phyloP scores from a whole-genome alignment of 2,797 vertebrate species.

The Tapirus indicus region DNA sequence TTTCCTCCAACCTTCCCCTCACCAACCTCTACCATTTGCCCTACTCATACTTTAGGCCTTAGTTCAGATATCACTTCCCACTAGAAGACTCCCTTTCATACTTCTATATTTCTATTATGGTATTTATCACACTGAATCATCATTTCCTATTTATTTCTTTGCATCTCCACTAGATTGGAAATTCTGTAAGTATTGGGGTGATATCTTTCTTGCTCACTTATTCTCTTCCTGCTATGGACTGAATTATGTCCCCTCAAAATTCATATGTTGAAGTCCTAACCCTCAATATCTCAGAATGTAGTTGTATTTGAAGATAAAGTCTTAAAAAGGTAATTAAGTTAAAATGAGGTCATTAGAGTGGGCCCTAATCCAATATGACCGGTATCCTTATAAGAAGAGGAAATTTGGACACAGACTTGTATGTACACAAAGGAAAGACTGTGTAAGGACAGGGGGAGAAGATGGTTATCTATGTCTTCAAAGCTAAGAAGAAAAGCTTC shows the following conservation, averaged over 20 bases:
- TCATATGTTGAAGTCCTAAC: too few species aligned
- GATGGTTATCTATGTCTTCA: too few species aligned
- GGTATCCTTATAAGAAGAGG: too few species aligned
- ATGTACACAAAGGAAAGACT: not conserved
- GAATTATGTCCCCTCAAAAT: too few species aligned
- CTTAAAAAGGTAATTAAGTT: too few species aligned
- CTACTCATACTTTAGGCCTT: not conserved
- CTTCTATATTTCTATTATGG: not conserved
- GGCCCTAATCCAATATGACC: too few species aligned
- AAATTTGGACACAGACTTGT: not conserved
- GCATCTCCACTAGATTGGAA: not conserved
- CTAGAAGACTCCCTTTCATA: not conserved
- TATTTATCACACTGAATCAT: not conserved
- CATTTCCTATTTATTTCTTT: not conserved
- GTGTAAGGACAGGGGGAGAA: not conserved
- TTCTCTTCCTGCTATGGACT: not conserved
- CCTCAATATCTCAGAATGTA: too few species aligned
- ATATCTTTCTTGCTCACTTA: not conserved
- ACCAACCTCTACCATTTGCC: not conserved
- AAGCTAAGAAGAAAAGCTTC: not conserved
- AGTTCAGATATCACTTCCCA: not conserved
- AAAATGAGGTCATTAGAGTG: too few species aligned
- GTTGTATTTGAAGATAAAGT: too few species aligned
- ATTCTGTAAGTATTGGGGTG: not conserved
- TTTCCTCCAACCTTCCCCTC: too few species aligned